Evolutionary conservation across 53 echinoderm and acorn worm species (phyloP), one percentile per base, ranked within the genome.

Genomic region (Patiria pectinifera): DNA sequence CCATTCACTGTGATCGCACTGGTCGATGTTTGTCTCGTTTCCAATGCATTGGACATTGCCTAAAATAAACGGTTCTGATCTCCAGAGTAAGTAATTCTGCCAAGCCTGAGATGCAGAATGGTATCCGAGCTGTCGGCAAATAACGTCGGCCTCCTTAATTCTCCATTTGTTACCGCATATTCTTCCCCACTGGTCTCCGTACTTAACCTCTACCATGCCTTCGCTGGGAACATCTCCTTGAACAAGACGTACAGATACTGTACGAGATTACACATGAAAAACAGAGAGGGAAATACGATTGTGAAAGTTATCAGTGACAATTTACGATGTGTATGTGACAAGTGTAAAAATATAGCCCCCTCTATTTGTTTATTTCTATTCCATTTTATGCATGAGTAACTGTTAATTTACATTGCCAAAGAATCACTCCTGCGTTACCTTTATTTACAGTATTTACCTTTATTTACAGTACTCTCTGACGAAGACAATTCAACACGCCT

Each of bases 41-140:
- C 82, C 82, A 21, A 3, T 9, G 45, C 59, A 82, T 18, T 18
- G 2, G 7, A 49, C 45, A 21, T 35, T 82, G 10, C 58, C 3
- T 3, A 79, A 7, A 6, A 48, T 49, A 82, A 82, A 1, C 14
- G 19, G 0, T 58, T 45, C 82, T 3, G 59, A 48, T 49, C 82
- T 11, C 16, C 58, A 3, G 21, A 48, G 49, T 18, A 82, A 82
- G 35, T 35, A 35, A 49, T 19, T 58, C 1, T 1, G 14, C 82
- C 18, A 82, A 21, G 59, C 58, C 19, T 58, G 82, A 8, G 58
- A 82, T 48, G 82, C 82, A 49, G 82, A 82, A 4, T 49, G 82
- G 82, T 82, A 82, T 49, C 82, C 82, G 53, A 82, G 82, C 59
- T 82, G 82, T 18, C 4, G 48, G 53, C 82, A 82, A 22, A 59